phyloP scores from a whole-genome alignment of 1,140 invertebrate species.

The Sipha flava region DNA sequence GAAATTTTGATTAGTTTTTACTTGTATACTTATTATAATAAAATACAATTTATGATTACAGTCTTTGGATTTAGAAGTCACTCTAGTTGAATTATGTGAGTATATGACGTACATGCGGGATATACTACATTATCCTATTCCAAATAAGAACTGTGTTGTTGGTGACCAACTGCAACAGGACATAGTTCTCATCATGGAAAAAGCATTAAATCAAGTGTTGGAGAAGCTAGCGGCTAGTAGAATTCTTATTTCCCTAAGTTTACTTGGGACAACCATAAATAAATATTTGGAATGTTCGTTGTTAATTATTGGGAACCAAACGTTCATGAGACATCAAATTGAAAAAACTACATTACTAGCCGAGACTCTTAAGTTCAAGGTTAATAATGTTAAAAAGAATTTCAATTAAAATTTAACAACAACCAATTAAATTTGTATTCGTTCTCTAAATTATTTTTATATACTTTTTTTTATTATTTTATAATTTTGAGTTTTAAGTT shows the following conservation, averaged over 20 bases:
- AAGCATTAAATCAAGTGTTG: not conserved
- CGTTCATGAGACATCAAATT: not conserved
- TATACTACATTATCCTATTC: conserved; percentile 4
- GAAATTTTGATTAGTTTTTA: no score
- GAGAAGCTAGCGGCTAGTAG: not conserved
- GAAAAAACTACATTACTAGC: not conserved
- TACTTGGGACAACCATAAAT: not conserved
- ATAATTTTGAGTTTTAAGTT: no score
- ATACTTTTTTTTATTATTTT: no score
- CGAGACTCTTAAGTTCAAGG: not conserved
- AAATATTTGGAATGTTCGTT: not conserved
- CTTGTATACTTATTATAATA: not conserved
- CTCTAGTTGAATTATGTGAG: not conserved
- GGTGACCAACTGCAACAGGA: conserved; percentile 1
- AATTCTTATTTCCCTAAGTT: not conserved
- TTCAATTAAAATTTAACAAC: no score
- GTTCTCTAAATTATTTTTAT: no score
- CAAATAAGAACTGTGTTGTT: not conserved
- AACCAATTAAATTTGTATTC: no score
- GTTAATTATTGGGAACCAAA: not conserved
- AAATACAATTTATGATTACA: not conserved
- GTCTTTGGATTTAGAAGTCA: not conserved
- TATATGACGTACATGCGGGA: not conserved
- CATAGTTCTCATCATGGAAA: not conserved
- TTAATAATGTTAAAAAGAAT: no score